Base-by-base conservation (phyloP, 2,888 invertebrate genomes). In the Strigamia transsilvanica region DNA sequence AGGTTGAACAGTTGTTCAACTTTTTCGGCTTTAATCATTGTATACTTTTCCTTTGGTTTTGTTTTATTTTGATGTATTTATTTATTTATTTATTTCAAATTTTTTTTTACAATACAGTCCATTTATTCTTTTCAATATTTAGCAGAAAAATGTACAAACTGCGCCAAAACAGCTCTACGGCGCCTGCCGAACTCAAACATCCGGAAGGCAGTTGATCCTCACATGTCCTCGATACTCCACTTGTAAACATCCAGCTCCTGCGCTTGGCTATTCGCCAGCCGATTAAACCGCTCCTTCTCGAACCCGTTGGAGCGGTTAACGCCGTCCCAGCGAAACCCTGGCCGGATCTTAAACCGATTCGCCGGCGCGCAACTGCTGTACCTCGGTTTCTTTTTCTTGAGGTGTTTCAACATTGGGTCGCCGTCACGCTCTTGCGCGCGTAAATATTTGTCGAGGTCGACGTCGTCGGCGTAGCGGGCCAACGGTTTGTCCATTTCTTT, bases 241-340 rank as follows among this genome's bases (percentile, higher is more conserved):
- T 95, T 96, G 86, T 97, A 97, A 0, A 94, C 94, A 86, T 97
- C 95, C 85, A 95, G 94, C 85, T 93, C 92, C 0, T 91, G 88
- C 0, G 98, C 97, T 84, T 91, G 92, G 84, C 90, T 91, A 27
- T 92, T 91, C 87, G 93, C 95, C 84, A 92, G 91, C 13, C 91
- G 90, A n/a, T 93, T 92, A 87, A 97, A 95, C 91, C 93, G 94
- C 86, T 94, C 93, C 86, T 93, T 93, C 88, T 99, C 99, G 87
- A 97, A 99, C 0, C 98, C 99, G 88, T 94, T 99, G 6, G 97
- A 98, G 27, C 99, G 90, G 88, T 99, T 96, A 0, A 99, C 98
- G 0, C 99, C 99, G 87, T 99, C 99, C 99, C 99, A 99, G 15
- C 98, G 91, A 88, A 96, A 94, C 0, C 99, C 99, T 0, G 99